These are phyloP conservation scores for Chascanopsetta lugubris DNA, from an alignment of 2,113 vertebrate species.

Conservation along the genomic window DNA sequence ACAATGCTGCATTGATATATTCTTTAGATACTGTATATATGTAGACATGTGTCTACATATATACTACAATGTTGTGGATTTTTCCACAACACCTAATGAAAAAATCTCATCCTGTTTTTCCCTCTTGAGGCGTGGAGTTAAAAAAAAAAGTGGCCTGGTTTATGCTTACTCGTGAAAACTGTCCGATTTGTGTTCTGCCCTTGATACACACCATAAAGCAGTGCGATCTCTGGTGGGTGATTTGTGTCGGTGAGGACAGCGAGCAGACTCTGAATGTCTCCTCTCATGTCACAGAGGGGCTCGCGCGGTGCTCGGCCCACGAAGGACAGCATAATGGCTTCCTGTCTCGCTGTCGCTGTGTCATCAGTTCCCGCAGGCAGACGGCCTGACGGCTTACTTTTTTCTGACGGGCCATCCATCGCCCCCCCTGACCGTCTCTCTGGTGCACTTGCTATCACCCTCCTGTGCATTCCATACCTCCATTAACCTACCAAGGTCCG, in stretches of 20 bases:
- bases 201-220: background rate
- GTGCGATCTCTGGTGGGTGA: constrained; percentile 17
- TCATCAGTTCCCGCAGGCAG: constrained; percentile 70
- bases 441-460: constrained; percentile 23
- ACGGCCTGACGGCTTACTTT: constrained; percentile 60
- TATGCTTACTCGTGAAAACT: background rate
- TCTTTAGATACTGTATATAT: too few species aligned
- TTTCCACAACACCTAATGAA: too few species aligned
- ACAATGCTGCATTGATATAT: too few species aligned
- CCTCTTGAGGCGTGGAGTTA: too few species aligned
- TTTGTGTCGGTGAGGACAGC: constrained; percentile 33
- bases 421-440: constrained; percentile 20
- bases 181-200: background rate
- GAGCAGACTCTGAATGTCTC: constrained; percentile 58
- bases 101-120: too few species aligned
- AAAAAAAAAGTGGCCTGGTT: too few species aligned
- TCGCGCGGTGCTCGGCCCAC: constrained; percentile 52
- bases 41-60: too few species aligned
- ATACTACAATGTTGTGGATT: too few species aligned
- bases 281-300: constrained; percentile 24
- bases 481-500: constrained; percentile 24
- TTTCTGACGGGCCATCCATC: constrained; percentile 52
- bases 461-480: constrained; percentile 1
- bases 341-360: constrained; percentile 63
- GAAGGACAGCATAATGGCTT: constrained; percentile 65